Evolutionary conservation across 2,888 invertebrate genomes (phyloP).

Genomic region (Galeopsomyia nigrocyanea): DNA sequence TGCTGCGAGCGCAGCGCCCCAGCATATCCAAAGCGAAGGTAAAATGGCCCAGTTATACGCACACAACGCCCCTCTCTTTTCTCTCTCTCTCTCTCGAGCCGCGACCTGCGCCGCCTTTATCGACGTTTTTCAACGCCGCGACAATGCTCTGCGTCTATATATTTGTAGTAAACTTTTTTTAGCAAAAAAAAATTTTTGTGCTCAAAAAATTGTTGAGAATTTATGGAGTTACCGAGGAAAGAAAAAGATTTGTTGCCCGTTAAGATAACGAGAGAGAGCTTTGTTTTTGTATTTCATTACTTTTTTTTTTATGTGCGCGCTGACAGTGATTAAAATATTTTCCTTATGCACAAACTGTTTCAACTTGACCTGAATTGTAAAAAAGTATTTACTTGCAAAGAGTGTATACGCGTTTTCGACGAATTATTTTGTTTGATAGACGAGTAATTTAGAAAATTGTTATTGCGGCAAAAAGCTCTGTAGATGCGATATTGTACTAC

Average conservation of each 20-base stretch:
- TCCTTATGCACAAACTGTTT: too few species aligned
- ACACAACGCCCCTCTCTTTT: conserved; percentile 7
- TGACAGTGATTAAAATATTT: too few species aligned
- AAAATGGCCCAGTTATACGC: conserved; percentile 38
- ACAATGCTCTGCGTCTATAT: not conserved
- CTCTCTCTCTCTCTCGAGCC: not conserved
- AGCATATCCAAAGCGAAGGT: conserved; percentile 5
- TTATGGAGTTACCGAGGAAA: too few species aligned
- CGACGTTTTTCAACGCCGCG: conserved; percentile 32
- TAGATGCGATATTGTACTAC: not conserved
- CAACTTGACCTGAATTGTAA: too few species aligned
- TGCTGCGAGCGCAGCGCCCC: not conserved
- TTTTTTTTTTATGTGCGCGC: not conserved
- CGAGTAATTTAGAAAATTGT: not conserved
- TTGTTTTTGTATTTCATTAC: not conserved
- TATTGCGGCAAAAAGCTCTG: not conserved
- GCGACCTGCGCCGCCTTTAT: conserved; percentile 19
- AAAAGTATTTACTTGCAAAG: too few species aligned
- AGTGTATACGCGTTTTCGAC: too few species aligned
- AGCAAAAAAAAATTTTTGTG: too few species aligned
- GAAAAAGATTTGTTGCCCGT: too few species aligned
- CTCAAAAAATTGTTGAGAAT: too few species aligned
- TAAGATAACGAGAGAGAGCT: not conserved
- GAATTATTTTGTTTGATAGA: not conserved
- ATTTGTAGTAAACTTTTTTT: too few species aligned